Conservation (phyloP, 1,140 invertebrate species). For the Daktulosphaira vitifoliae region DNA sequence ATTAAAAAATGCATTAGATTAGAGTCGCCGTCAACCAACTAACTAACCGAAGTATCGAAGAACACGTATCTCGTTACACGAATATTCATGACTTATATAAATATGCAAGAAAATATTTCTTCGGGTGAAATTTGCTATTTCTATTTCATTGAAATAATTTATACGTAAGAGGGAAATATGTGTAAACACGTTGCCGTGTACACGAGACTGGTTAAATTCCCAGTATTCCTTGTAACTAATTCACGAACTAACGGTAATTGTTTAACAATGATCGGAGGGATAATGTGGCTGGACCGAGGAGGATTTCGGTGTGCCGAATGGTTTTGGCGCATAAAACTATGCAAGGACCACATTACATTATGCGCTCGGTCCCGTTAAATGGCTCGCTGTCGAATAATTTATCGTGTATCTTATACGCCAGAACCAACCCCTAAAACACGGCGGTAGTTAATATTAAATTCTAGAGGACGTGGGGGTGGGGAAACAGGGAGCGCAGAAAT, state of each 20-base stretch:
- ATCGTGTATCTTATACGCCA: conserved; percentile 14
- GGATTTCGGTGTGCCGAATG: neutral
- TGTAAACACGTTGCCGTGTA: too few species aligned
- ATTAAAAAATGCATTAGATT: too few species aligned
- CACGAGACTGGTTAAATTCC: too few species aligned
- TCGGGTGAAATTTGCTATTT: too few species aligned
- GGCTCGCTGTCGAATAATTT: conserved; percentile 29
- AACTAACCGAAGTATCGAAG: too few species aligned
- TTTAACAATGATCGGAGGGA: neutral
- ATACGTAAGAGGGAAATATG: too few species aligned
- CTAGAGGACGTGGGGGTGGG: neutral
- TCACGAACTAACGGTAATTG: conserved; percentile 3
- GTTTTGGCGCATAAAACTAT: conserved; percentile 17
- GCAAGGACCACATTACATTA: conserved; percentile 9
- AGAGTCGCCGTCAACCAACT: too few species aligned
- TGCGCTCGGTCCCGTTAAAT: conserved; percentile 8
- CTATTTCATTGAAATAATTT: too few species aligned
- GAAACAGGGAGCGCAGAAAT: too few species aligned
- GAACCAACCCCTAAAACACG: neutral
- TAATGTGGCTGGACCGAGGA: neutral
- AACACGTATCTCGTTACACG: too few species aligned
- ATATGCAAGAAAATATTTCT: too few species aligned
- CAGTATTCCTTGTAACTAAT: neutral
- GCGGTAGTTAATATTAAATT: conserved; percentile 25
- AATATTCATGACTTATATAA: too few species aligned